Evolutionary conservation across 2,113 vertebrate species (phyloP), one percentile per base, ranked within the genome.

Genomic region (Eubucco bourcierii): DNA sequence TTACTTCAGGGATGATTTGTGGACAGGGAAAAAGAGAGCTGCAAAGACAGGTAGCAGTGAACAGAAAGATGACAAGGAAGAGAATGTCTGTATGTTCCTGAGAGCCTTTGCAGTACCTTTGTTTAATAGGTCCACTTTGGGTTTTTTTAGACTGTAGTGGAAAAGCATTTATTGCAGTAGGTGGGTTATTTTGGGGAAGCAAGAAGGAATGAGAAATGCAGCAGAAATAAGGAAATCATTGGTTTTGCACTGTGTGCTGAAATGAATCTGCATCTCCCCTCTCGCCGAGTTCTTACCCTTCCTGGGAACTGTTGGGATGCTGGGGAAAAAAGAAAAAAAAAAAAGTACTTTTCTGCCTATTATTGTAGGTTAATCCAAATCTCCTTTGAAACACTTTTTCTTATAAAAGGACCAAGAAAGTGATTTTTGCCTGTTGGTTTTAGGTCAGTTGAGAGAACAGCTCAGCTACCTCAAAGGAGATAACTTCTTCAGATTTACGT

Each of bases 401-500:
- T 7, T 68, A 6, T 37, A 44, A 84, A 75, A 87, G 16, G n/a
- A 39, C 20, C 4, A 15, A 82, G 34, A 74, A 12, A 50, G 10
- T 31, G 11, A 44, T 82, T 95, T 95, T 28, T 87, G 9, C 52
- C 46, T 87, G 23, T 84, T 90, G 37, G 14, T 94, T 95, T 90
- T 97, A 99, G 99, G 97, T 96, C 98, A 99, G 97, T 97, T 99
- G 68, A 98, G 97, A 39, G 98, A 83, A 84, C 98, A 99, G 95
- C 98, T 99, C 78, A 99, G 99, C 97, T 99, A 99, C 96, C 98
- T 99, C 93, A 99, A 99, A 91, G 99, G 99, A 33, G 99, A 99
- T 96, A 99, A 99, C 97, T 99, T 99, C 96, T 99, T 99, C 92
- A 99, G 98, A 90, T 99, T 99, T 82, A 96, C 96, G 90, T 99